A percentile compares a stretch with the other conserved stretches of the same genome.
phyloP scores from a whole-genome alignment of 2,797 vertebrate species.

The Taeniopygia guttata region DNA sequence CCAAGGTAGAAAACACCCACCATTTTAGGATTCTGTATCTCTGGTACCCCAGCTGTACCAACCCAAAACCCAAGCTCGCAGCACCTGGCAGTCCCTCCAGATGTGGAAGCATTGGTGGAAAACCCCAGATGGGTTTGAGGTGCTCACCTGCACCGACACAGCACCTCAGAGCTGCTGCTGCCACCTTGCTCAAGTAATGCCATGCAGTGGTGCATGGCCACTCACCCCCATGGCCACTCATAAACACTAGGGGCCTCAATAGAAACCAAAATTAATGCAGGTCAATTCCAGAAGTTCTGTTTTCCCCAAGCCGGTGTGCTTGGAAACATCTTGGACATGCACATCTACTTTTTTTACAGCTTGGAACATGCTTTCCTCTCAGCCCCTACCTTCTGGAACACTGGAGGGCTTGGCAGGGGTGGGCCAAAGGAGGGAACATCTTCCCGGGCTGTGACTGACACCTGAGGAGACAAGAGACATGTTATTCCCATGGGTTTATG shows the following conservation, averaged over 20 bases:
- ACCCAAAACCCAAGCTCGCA: not conserved
- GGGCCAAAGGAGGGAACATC: constrained; percentile 93
- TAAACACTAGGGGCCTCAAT: not conserved
- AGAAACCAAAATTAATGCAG: not conserved
- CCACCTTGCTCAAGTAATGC: accelerated
- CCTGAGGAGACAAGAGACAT: constrained; percentile 67
- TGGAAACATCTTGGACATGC: accelerated
- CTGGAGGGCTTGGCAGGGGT: constrained; percentile 86
- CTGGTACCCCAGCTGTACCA: not conserved
- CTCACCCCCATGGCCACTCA: not conserved
- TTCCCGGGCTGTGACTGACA: constrained; percentile 93
- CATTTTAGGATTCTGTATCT: accelerated
- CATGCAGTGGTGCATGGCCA: accelerated
- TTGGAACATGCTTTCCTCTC: accelerated
- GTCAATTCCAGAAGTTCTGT: accelerated
- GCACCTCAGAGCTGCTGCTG: accelerated
- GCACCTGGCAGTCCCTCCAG: not conserved
- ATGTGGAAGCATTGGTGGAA: not conserved
- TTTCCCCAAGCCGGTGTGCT: accelerated
- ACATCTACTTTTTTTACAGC: accelerated
- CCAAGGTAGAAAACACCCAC: not conserved
- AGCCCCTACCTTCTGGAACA: constrained; percentile 90
- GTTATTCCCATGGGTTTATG: accelerated
- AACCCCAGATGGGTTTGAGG: not conserved
- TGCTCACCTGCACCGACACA: not conserved